Evolutionary conservation across 2,888 invertebrate genomes (phyloP), one percentile per base, ranked within the genome.

Genomic region (Prenolepis imparis): DNA sequence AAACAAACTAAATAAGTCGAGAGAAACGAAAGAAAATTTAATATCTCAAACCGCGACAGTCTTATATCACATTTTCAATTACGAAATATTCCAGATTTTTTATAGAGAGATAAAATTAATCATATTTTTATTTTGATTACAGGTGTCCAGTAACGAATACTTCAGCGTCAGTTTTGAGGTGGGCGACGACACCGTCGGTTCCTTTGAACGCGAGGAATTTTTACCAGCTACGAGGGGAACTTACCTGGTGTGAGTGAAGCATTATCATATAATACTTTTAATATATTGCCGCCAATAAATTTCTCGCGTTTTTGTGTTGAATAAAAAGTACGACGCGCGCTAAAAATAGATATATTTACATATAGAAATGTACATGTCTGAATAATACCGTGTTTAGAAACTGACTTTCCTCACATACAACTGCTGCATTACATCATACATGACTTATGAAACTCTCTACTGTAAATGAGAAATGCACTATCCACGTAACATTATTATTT

Each of bases 111-210:
- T 44, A 21, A 81, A 63, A 39, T 39, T 52, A 63, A 78, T 48
- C 9, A 36, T 32, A 48, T 24, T 61, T 48, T 61, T 2, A 48
- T 77, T 78, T 41, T 63, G 21, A 6, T 86, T 86, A 18, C 95
- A 97, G 97, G 96, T 96, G 92, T 96, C 97, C 77, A 97, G 97
- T 94, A 97, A 97, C 90, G 97, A 97, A 92, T 97, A 96, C 93
- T 97, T 97, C 95, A 96, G 96, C 90, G 96, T 97, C 86, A 96
- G 96, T 93, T 97, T 97, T 94, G 97, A 97, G 92, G 95, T 96
- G n/a, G 95, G 95, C 66, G 93, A 96, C 83, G 96, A 96, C 88
- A 93, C 94, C 89, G 93, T n/a, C 94, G 52, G 96, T 93, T 95
- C 94, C 91, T 95, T 95, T 94, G 96, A 95, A 70, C 95, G 95